Base-by-base conservation (phyloP, 2,888 invertebrate species). In the Eristalis intricaria region DNA sequence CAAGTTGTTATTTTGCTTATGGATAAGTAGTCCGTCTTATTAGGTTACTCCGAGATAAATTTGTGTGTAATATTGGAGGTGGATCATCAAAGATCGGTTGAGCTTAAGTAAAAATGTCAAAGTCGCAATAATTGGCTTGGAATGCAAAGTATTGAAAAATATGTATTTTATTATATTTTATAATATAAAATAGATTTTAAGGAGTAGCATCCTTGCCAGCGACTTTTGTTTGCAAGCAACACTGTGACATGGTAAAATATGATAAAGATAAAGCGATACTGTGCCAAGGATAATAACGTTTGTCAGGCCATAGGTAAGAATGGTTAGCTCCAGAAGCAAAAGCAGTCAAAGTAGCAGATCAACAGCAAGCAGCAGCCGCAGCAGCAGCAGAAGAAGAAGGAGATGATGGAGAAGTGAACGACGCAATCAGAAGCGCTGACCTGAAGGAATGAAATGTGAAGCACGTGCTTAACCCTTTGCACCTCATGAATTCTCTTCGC, bases 401-500 rank as follows among this genome's bases (percentile, higher is more conserved):
- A 75, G 74, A 78, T 78, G 83, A 77, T 78, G 79, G 35, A 60
- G 73, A 87, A 80, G 80, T 69, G 73, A 69, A 80, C 80, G 87
- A 80, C 71, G 75, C 75, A 87, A 80, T 87, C 87, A 87, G 87
- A 87, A 87, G 84, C 84, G 87, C 87, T 88, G 88, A 88, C 88
- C 88, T 76, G 88, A 74, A 84, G 84, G 74, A 81, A 88, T 88
- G 81, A 88, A 81, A 88, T 88, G 88, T 88, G 81, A 88, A 88
- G 88, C 88, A 88, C 88, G 88, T 88, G 88, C 88, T 88, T 88
- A 88, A 88, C 88, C 88, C 84, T 88, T 88, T 88, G 81, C 88
- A 88, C 88, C 88, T 84, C 84, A 84, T 88, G 88, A 84, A 87
- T 87, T 80, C 76, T 84, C 76, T 77, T 76, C 56, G 83, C 73